Percentiles rank a stretch among this genome's conserved stretches.
Conservation (phyloP, 2,113 vertebrate species). For the Xenus cinereus region DNA sequence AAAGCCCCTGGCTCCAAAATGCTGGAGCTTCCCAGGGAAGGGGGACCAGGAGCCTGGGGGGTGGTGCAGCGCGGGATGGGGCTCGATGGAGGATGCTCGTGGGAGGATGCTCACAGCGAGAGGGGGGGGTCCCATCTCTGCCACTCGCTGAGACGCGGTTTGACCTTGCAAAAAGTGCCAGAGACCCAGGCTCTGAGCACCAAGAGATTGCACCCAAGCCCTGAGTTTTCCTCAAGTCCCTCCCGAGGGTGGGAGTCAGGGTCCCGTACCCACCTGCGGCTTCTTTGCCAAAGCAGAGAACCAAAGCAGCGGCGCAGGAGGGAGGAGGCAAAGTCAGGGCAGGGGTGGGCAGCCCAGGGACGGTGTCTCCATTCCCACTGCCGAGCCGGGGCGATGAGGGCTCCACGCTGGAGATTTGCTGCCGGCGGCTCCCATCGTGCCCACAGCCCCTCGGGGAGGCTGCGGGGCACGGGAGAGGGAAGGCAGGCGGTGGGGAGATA, state of each 20-base stretch:
- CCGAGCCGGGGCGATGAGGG: accelerated
- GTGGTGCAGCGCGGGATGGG: accelerated
- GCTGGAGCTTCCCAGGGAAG: not conserved
- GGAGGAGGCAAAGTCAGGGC: not conserved
- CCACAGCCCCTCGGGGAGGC: not conserved
- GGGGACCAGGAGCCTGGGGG: not conserved
- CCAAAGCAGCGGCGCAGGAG: accelerated
- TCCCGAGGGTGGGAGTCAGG: not conserved
- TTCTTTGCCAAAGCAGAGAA: not conserved
- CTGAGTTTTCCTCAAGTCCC: not conserved
- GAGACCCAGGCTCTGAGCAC: not conserved
- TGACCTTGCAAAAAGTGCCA: not conserved
- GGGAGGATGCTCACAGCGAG: not conserved
- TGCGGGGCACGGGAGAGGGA: not conserved
- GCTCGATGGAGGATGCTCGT: accelerated
- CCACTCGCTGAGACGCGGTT: not conserved
- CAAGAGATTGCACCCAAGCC: not conserved
- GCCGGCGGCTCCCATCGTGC: not conserved
- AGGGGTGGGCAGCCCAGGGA: not conserved
- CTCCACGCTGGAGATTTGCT: not conserved
- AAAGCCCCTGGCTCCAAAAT: not conserved
- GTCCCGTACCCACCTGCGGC: accelerated
- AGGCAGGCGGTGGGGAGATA: not conserved
- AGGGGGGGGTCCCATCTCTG: not conserved
- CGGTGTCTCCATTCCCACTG: not conserved